These are phyloP conservation scores for Pomatorhinus ruficollis DNA, from an alignment of 2,113 vertebrate species.

Conservation along the genomic window DNA sequence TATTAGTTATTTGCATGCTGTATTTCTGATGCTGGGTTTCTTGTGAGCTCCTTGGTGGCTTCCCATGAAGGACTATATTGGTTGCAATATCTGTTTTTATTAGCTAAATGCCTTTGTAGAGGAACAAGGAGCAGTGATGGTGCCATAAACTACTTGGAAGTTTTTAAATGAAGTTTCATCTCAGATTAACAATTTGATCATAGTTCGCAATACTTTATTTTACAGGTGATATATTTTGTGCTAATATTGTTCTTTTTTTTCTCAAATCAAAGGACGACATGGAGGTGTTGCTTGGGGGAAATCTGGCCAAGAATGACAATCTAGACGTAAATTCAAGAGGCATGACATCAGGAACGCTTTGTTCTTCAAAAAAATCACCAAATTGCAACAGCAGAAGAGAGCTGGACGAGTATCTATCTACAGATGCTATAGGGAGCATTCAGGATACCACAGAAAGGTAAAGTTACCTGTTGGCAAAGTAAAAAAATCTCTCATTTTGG, in stretches of 20 bases:
- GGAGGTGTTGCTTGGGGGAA: background rate
- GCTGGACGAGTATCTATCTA: background rate
- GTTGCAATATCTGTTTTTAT: background rate
- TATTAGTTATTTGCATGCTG: background rate
- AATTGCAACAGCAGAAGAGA: background rate
- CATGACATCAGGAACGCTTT: background rate
- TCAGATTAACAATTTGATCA: background rate
- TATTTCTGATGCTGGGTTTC: background rate
- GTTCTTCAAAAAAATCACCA: background rate
- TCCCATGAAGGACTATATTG: background rate
- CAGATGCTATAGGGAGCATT: background rate
- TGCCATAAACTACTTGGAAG: background rate
- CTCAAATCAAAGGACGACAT: slow-evolving; percentile 48
- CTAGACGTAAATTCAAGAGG: background rate
- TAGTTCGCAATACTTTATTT: background rate
- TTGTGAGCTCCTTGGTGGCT: background rate
- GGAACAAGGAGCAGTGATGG: background rate
- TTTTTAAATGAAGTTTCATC: background rate
- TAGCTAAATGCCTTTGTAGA: background rate
- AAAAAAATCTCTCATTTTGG: background rate
- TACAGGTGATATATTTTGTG: background rate
- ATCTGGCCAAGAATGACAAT: slow-evolving; percentile 3
- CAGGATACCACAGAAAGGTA: slow-evolving; percentile 57
- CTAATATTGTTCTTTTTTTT: background rate
- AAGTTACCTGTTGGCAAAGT: background rate